A percentile compares a stretch with the other conserved stretches of the same genome.
Conservation (phyloP, 2,888 invertebrate species). For the Syrista parreyssii region DNA sequence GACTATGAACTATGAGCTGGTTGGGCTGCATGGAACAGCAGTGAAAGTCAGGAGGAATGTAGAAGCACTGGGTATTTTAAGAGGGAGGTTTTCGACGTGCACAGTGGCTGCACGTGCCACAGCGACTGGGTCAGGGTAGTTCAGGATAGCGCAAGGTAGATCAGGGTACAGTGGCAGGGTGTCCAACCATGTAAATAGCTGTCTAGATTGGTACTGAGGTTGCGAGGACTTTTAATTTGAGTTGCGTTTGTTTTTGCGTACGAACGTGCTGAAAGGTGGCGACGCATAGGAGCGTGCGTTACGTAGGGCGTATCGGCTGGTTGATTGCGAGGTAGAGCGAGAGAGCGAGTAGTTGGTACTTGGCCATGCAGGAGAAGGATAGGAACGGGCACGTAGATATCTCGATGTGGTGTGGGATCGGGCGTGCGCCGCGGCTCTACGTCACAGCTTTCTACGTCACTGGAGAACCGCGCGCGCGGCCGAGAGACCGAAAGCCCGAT, state of each 20-base stretch:
- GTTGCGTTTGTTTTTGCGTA: not conserved
- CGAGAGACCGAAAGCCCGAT: slow-evolving; percentile 9
- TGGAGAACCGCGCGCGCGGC: slow-evolving; percentile 36
- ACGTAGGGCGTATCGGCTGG: not conserved
- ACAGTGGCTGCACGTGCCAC: not conserved
- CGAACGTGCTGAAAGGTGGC: slow-evolving; percentile 22
- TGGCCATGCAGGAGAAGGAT: not conserved
- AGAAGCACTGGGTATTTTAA: not conserved
- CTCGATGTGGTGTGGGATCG: slow-evolving; percentile 25
- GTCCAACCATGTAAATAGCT: not conserved
- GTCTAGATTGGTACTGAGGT: too few relatives aligned
- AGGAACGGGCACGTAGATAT: not conserved
- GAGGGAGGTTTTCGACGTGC: not conserved
- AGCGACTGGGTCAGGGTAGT: not conserved
- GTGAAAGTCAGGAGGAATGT: not conserved
- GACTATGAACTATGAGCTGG: not conserved
- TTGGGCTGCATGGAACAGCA: not conserved
- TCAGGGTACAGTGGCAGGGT: not conserved
- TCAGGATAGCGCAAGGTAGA: too few relatives aligned
- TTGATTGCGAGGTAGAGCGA: not conserved
- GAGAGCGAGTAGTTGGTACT: not conserved
- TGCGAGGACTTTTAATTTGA: not conserved
- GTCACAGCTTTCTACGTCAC: slow-evolving; percentile 54
- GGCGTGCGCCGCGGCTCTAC: slow-evolving; percentile 46
- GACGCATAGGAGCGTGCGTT: not conserved